Conservation (phyloP, 2,888 invertebrate genomes). For the Chelonus formosanus region DNA sequence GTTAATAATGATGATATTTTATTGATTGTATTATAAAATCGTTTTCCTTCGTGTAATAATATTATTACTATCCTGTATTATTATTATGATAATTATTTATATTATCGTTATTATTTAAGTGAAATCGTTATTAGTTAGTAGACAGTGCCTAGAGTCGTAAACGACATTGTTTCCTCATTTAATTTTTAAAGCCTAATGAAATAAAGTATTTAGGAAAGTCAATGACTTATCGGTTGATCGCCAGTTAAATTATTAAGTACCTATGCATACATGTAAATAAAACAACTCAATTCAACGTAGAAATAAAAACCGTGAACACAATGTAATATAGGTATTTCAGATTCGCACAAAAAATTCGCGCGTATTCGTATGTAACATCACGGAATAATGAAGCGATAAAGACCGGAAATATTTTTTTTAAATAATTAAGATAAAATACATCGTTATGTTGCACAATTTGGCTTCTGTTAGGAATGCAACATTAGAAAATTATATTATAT, state of each 20-base stretch:
- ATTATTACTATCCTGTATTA: neutral
- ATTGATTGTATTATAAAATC: neutral
- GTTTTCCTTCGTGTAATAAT: neutral
- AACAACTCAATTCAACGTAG: constrained; percentile 25
- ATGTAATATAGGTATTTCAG: constrained; percentile 22
- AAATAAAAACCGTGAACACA: constrained; percentile 21
- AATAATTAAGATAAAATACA: no score
- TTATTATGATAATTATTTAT: constrained; percentile 4
- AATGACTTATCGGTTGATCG: constrained; percentile 40
- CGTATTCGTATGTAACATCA: neutral
- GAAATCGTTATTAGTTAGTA: neutral
- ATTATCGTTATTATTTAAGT: neutral
- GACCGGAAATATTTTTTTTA: no score
- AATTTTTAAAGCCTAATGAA: constrained; percentile 26
- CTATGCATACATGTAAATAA: constrained; percentile 42
- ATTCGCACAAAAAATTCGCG: constrained; percentile 17
- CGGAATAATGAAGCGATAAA: no score
- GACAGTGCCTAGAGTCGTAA: constrained; percentile 30
- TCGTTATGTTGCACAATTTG: no score
- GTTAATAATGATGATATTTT: neutral
- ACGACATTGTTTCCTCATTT: constrained; percentile 10
- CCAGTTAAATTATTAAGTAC: constrained; percentile 46
- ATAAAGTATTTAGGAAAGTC: constrained; percentile 28
- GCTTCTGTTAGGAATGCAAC: no score
- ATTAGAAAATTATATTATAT: no score